Percentiles rank a stretch among this genome's conserved stretches.
Conservation (phyloP, 2,797 vertebrate genomes). For the Darevskia mixta region DNA sequence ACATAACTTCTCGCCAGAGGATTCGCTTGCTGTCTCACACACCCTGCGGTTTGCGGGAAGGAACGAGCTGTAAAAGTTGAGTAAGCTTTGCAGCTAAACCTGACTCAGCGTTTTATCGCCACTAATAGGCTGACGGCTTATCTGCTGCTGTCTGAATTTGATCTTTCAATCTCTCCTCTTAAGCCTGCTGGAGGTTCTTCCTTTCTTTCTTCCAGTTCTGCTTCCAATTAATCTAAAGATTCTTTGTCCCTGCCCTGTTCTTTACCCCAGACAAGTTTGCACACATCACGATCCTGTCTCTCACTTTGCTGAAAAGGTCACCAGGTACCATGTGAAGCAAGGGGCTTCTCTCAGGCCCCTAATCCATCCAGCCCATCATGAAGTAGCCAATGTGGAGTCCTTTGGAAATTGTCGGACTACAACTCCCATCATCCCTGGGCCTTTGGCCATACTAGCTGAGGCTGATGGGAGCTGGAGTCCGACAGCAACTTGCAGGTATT, state of each 20-base stretch:
- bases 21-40: not conserved
- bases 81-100: not conserved
- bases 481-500: not conserved
- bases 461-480: not conserved
- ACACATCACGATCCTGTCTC: not conserved
- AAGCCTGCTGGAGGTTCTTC: not conserved
- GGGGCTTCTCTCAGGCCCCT: no score
- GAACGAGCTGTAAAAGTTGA: slow-evolving; percentile 5
- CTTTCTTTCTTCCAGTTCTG: no score
- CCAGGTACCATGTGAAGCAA: not conserved
- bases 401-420: not conserved
- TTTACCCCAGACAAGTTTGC: not conserved
- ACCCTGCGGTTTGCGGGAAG: not conserved
- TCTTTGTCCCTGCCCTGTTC: not conserved
- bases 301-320: not conserved
- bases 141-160: not conserved
- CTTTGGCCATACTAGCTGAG: not conserved
- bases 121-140: not conserved
- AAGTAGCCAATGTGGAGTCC: no score
- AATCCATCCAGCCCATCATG: not conserved
- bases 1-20: not conserved
- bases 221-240: not conserved
- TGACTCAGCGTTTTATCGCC: slow-evolving; percentile 19
- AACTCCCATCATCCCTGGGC: not conserved
- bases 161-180: not conserved